Evolutionary conservation across 2,888 invertebrate genomes (phyloP).

Genomic region (Omphaloscelis lunosa): DNA sequence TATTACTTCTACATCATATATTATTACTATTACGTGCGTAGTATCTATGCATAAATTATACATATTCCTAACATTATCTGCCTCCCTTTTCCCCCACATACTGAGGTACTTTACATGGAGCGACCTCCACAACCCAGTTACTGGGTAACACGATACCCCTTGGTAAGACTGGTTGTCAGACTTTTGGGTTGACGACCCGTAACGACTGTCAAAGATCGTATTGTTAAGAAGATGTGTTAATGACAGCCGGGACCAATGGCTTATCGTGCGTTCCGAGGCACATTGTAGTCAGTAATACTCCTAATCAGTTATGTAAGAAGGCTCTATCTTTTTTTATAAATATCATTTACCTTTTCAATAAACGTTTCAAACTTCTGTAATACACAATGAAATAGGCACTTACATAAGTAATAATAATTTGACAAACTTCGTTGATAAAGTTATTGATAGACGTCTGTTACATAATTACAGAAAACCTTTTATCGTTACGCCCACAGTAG

Average conservation of each 20-base stretch:
- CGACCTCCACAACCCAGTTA: not conserved
- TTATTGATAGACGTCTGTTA: constrained; percentile 33
- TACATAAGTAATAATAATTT: constrained; percentile 19
- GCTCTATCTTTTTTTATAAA: not conserved
- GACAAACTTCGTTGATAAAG: constrained; percentile 2
- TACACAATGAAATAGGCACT: constrained; percentile 5
- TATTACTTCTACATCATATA: too few relatives aligned
- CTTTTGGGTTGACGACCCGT: not conserved
- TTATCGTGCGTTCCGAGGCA: not conserved
- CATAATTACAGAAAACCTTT: constrained; percentile 26
- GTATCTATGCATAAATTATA: not conserved
- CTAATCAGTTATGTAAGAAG: not conserved
- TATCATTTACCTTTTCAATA: constrained; percentile 4
- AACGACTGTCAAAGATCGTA: not conserved
- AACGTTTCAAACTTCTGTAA: constrained; percentile 9
- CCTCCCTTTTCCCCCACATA: too few relatives aligned
- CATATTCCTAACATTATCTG: too few relatives aligned
- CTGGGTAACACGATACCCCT: not conserved
- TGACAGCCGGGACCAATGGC: not conserved
- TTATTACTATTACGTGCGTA: not conserved
- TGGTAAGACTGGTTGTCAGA: not conserved
- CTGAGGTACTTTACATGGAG: too few relatives aligned
- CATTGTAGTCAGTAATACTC: not conserved
- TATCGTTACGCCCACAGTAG: constrained; percentile 23
- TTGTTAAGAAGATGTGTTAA: too few relatives aligned